These are phyloP conservation scores for Phylloscopus whistleri DNA, from an alignment of 2,113 vertebrate genomes.

Conservation along the genomic window DNA sequence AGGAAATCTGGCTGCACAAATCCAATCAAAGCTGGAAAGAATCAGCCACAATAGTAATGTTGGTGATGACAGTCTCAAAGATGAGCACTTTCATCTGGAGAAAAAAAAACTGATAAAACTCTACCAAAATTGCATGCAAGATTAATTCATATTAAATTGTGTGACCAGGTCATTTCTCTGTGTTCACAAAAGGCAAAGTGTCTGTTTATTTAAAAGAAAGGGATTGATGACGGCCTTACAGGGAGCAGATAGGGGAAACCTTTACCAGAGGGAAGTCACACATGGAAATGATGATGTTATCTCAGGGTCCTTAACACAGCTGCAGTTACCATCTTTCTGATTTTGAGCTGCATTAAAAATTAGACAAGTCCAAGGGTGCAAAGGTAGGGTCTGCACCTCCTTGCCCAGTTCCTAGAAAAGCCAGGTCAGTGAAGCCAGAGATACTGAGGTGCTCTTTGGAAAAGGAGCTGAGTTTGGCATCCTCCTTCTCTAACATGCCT, in stretches of 20 bases:
- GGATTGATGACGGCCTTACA: background rate
- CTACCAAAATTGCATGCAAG: background rate
- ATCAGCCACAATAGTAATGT: background rate
- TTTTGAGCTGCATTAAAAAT: background rate
- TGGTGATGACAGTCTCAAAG: background rate
- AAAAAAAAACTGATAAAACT: background rate
- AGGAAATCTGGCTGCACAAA: slow-evolving; percentile 15
- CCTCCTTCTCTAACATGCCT: background rate
- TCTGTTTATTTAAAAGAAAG: background rate
- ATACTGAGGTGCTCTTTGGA: background rate
- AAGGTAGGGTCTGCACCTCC: background rate
- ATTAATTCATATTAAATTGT: background rate
- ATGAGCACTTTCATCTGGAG: background rate
- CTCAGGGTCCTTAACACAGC: background rate
- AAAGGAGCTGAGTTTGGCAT: background rate
- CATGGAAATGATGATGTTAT: background rate
- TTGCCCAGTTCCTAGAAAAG: background rate
- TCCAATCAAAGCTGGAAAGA: slow-evolving; percentile 27
- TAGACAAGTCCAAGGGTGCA: background rate
- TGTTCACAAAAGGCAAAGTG: background rate
- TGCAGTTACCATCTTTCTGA: background rate
- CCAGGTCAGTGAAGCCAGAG: background rate
- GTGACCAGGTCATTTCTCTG: background rate
- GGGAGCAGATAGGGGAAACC: background rate
- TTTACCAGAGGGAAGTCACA: background rate